Percentiles rank a stretch among this genome's conserved stretches.
Evolutionary conservation across 2,797 vertebrate genomes (phyloP).

Genomic region (Octomys mimax): DNA sequence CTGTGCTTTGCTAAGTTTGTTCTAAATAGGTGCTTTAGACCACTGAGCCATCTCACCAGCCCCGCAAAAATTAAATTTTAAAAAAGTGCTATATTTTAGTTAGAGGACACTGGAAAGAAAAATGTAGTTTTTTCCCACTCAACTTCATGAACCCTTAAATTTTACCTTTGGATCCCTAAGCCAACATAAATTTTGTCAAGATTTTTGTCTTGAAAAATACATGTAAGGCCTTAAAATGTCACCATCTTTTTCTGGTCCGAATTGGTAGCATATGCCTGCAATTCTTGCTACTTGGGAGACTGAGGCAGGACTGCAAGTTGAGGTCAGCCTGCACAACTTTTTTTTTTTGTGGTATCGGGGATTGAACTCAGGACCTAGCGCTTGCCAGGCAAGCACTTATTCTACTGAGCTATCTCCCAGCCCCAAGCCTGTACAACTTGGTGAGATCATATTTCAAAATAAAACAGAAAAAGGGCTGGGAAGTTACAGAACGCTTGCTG

Average conservation of each 20-base stretch:
- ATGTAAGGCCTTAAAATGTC: not conserved
- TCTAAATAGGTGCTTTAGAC: too few species aligned
- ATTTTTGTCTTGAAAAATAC: not conserved
- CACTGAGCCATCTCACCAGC: too few species aligned
- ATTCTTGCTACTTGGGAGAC: not conserved
- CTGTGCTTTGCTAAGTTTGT: too few species aligned
- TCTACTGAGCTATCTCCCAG: too few species aligned
- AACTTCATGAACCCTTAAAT: not conserved
- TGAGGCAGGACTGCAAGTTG: not conserved
- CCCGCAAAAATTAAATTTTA: too few species aligned
- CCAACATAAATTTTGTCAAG: constrained; percentile 5
- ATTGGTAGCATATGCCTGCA: not conserved
- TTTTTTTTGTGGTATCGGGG: too few species aligned
- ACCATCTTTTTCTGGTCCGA: not conserved
- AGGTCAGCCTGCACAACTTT: not conserved
- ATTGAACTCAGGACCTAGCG: too few species aligned
- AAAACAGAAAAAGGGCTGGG: not conserved
- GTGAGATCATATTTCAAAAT: not conserved
- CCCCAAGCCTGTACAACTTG: not conserved
- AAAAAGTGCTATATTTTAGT: constrained; percentile 9
- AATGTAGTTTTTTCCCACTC: not conserved
- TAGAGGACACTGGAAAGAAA: not conserved
- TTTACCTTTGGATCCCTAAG: not conserved
- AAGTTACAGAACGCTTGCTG: not conserved
- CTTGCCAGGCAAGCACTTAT: too few species aligned